These are phyloP conservation scores for Cataglyphis albicans DNA, from an alignment of 2,888 invertebrate genomes.

Conservation along the genomic window DNA sequence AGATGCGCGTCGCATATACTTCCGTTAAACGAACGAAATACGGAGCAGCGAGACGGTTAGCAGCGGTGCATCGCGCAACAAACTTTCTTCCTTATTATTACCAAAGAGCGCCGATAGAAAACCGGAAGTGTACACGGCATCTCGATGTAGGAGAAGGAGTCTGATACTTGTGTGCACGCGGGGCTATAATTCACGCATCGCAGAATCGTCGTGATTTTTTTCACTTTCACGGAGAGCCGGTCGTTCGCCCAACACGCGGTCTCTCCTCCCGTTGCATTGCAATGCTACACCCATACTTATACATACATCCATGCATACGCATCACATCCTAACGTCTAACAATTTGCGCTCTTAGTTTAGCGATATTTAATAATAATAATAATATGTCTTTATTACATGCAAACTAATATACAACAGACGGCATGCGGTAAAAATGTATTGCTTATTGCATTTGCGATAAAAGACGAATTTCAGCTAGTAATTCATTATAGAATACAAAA, in stretches of 20 bases:
- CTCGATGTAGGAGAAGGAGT: conserved; percentile 74
- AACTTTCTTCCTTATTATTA: conserved; percentile 72
- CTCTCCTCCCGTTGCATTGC: conserved; percentile 7
- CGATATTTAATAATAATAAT: background rate
- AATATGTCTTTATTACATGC: background rate
- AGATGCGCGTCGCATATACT: background rate
- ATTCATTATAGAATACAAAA: background rate
- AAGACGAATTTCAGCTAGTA: background rate
- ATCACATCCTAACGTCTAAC: too few species aligned
- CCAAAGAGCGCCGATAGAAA: conserved; percentile 77
- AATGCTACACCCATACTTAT: conserved; percentile 37
- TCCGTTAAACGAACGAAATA: conserved; percentile 5
- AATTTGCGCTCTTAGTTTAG: background rate
- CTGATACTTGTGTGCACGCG: conserved; percentile 64
- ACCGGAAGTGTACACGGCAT: conserved; percentile 77
- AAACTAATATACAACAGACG: background rate
- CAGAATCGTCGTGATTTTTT: conserved; percentile 82
- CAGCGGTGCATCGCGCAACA: conserved; percentile 6
- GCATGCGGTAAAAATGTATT: background rate
- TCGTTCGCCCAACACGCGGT: conserved; percentile 43
- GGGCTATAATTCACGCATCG: conserved; percentile 82
- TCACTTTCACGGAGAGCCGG: conserved; percentile 81
- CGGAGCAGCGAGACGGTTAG: background rate
- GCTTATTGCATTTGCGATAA: background rate
- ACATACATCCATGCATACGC: background rate